A percentile compares a stretch with the other conserved stretches of the same genome.
Conservation (phyloP, 2,888 invertebrate species). For the Pecten maximus region DNA sequence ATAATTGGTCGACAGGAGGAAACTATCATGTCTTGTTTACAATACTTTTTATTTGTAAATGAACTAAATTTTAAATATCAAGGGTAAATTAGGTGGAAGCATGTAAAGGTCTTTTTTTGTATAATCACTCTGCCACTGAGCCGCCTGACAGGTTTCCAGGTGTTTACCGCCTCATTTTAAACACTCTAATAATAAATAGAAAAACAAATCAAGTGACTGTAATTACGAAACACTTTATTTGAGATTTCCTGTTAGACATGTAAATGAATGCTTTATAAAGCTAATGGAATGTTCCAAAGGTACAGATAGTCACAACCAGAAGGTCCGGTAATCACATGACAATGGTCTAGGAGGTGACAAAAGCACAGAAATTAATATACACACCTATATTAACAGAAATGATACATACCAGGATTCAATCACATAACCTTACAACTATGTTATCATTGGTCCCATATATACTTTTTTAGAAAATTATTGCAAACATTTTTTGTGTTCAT, state of each 20-base stretch:
- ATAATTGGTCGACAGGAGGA: no score
- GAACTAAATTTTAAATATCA: no score
- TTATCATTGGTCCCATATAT: background rate
- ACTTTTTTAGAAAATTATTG: background rate
- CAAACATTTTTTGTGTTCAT: no score
- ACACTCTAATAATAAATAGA: background rate
- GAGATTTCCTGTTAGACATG: background rate
- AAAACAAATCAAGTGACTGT: background rate
- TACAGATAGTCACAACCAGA: slow-evolving; percentile 32
- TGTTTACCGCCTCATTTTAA: no score
- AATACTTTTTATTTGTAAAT: no score
- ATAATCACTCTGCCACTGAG: no score
- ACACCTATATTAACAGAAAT: background rate
- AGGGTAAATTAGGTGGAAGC: no score
- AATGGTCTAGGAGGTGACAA: background rate
- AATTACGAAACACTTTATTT: slow-evolving; percentile 28
- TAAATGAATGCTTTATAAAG: slow-evolving; percentile 35
- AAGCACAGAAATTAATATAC: background rate
- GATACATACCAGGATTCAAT: background rate
- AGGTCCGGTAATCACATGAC: slow-evolving; percentile 12
- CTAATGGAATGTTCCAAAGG: slow-evolving; percentile 29
- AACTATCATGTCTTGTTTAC: no score
- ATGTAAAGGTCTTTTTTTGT: no score
- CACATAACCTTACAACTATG: background rate
- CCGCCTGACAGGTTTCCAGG: no score